These are phyloP conservation scores for Phenganax marumi DNA, from an alignment of 92 coral and sea anemone genomes.

Conservation along the genomic window DNA sequence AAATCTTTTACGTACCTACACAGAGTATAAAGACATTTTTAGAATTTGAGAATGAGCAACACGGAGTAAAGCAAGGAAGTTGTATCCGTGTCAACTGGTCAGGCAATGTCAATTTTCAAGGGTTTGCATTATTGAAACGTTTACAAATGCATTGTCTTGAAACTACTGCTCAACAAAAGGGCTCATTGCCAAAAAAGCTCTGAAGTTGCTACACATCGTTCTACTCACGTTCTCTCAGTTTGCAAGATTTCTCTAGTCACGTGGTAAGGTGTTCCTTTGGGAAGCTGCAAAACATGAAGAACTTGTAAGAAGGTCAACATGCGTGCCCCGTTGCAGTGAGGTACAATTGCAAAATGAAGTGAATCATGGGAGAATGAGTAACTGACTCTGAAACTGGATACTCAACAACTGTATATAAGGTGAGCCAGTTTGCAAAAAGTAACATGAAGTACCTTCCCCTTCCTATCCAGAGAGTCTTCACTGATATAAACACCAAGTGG, in stretches of 20 bases:
- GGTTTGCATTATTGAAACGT: too few relatives aligned
- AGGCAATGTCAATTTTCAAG: too few relatives aligned
- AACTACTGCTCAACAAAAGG: too few relatives aligned
- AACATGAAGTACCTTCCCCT: not conserved
- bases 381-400: too few relatives aligned
- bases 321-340: not conserved
- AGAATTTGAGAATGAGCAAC: not conserved
- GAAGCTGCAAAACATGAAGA: slow-evolving; percentile 1
- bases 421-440: too few relatives aligned
- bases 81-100: not conserved
- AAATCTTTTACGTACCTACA: slow-evolving; percentile 84
- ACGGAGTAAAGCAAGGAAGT: not conserved
- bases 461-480: slow-evolving; percentile 32
- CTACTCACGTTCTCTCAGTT: slow-evolving; percentile 91
- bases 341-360: not conserved
- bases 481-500: slow-evolving; percentile 32
- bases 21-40: not conserved
- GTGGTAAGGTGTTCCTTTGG: slow-evolving; percentile 73
- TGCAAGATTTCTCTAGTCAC: slow-evolving; percentile 81
- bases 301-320: not conserved
- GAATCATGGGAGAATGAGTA: too few relatives aligned
- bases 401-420: too few relatives aligned
- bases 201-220: not conserved
- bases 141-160: too few relatives aligned
- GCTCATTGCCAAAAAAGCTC: too few relatives aligned